A percentile compares a stretch with the other conserved stretches of the same genome.
Conservation (phyloP, 35 echinoderm and acorn worm species). For the Nesometra sesokonis region DNA sequence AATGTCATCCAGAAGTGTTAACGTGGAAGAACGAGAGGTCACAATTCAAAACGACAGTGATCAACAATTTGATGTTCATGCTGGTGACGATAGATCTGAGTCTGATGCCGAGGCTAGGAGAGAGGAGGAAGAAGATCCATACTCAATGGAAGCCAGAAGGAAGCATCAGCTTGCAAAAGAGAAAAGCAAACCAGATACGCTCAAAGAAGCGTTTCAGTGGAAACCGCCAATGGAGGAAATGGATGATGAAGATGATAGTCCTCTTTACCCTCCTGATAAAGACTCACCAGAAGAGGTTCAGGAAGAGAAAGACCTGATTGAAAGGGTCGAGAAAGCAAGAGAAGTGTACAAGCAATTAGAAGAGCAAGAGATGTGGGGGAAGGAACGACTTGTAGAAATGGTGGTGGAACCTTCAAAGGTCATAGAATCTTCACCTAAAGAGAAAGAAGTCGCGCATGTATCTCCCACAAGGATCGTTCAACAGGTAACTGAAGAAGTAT, state of each 20-base stretch:
- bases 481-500: too few relatives aligned
- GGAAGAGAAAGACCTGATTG: not conserved
- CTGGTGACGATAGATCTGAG: not conserved
- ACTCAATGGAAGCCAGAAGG: constrained; percentile 27
- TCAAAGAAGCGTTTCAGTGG: constrained; percentile 50
- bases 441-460: too few relatives aligned
- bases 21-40: not conserved
- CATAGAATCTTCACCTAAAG: not conserved
- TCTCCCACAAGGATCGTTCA: too few relatives aligned
- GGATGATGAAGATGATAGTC: constrained; percentile 18
- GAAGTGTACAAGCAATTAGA: not conserved
- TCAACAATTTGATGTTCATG: not conserved
- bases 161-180: constrained; percentile 28
- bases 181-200: not conserved
- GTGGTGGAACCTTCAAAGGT: not conserved
- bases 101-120: not conserved
- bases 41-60: not conserved
- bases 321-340: not conserved
- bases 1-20: not conserved
- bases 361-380: not conserved
- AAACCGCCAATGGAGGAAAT: constrained; percentile 44
- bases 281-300: not conserved
- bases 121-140: not conserved
- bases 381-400: not conserved
- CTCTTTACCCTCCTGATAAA: not conserved